Conservation (phyloP, 2,797 vertebrate species). For the Pangasius macronema region DNA sequence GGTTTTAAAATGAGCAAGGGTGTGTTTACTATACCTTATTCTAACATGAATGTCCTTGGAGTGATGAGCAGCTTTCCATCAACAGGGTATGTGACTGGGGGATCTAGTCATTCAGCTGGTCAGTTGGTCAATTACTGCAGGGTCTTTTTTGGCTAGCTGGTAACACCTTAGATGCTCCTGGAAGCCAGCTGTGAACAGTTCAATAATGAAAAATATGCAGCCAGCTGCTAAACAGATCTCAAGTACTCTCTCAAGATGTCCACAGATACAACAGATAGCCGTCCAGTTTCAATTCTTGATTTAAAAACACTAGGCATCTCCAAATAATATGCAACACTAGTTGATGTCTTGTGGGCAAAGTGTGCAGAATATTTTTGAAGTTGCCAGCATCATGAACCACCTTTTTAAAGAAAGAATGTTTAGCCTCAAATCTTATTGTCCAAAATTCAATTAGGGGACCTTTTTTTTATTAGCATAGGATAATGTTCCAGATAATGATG, state of each 20-base stretch:
- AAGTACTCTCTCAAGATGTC: slow-evolving; percentile 8
- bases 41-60: slow-evolving; percentile 5
- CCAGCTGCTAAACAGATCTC: slow-evolving; percentile 5
- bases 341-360: slow-evolving; percentile 52
- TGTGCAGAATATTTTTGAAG: slow-evolving; percentile 58
- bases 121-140: neutral
- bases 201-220: neutral
- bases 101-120: no score
- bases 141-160: slow-evolving; percentile 5
- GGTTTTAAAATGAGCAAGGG: no score
- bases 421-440: slow-evolving; percentile 56
- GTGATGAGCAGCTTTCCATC: no score
- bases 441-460: slow-evolving; percentile 52
- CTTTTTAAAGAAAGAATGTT: slow-evolving; percentile 58
- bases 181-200: slow-evolving; percentile 14
- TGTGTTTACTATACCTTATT: slow-evolving; percentile 42
- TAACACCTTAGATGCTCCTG: slow-evolving; percentile 12
- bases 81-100: no score
- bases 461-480: slow-evolving; percentile 40
- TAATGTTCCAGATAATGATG: slow-evolving; percentile 56
- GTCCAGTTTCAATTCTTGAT: slow-evolving; percentile 20
- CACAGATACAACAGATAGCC: slow-evolving; percentile 46
- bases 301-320: slow-evolving; percentile 56
- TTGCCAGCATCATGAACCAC: slow-evolving; percentile 44
- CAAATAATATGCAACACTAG: slow-evolving; percentile 52